phyloP scores from a whole-genome alignment of 2,888 invertebrate genomes.

The Sinhomidia bicolor region DNA sequence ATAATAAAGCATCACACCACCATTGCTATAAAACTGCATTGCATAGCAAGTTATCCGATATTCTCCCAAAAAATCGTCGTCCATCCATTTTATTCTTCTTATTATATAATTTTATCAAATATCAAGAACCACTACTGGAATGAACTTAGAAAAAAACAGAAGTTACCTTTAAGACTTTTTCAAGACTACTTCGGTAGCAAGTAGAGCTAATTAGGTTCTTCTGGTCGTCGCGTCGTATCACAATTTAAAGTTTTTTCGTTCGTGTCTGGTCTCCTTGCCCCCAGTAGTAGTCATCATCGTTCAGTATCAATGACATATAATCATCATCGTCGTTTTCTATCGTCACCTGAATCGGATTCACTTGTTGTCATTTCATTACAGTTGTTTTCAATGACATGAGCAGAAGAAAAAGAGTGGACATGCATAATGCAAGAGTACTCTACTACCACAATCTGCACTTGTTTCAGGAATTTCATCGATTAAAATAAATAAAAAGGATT shows the following conservation, averaged over 20 bases:
- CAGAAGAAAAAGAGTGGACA: background rate
- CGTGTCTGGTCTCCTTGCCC: background rate
- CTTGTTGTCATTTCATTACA: conserved; percentile 16
- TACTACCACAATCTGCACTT: conserved; percentile 54
- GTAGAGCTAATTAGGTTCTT: conserved; percentile 6
- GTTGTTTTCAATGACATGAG: background rate
- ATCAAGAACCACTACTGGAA: conserved; percentile 21
- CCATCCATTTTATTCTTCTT: conserved; percentile 19
- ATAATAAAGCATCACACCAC: background rate
- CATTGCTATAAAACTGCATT: background rate
- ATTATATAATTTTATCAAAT: background rate
- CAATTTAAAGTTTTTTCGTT: background rate
- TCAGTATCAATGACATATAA: background rate
- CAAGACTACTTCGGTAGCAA: background rate
- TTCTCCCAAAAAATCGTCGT: background rate
- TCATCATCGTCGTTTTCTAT: conserved; percentile 18
- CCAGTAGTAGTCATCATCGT: background rate
- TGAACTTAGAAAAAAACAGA: background rate
- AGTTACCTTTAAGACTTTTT: background rate
- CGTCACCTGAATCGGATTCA: conserved; percentile 39
- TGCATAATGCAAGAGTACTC: background rate
- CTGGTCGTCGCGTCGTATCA: background rate
- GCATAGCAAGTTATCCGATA: background rate
- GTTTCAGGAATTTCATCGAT: conserved; percentile 65
- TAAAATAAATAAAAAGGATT: conserved; percentile 52